Base-by-base conservation (phyloP, 2,888 invertebrate species). In the Thereva nobilitata region DNA sequence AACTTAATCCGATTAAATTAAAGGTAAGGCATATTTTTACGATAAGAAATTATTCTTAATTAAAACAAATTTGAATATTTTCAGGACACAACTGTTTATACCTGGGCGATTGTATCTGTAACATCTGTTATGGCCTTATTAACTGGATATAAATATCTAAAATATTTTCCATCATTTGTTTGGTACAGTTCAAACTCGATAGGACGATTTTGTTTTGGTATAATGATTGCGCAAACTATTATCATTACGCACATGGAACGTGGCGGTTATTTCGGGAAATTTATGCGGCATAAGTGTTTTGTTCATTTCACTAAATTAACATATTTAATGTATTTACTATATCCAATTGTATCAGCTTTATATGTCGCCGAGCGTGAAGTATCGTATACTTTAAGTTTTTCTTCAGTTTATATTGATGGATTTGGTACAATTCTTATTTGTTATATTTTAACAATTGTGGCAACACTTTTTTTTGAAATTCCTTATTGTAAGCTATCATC, bases 301-400 rank as follows among this genome's bases (percentile, higher is more conserved):
- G 6, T 4, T 5, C 57, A 57, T 9, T 37, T 57, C 5, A 57
- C 35, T 44, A 57, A 57, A 5, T 45, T 57, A 9, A 35, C 57
- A n/a, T 57, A 57, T 34, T 45, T 35, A 37, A 57, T 45, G 57
- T 57, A 44, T 38, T 34, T 57, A 4, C 10, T 57, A n/a, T 44
- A 45, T 34, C 57, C 57, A 4, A 37, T 57, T 23, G 2, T 57
- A 35, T 34, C 45, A n/a, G 5, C 7, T 35, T 12, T 45, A 10
- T 57, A 57, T n/a, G 34, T 44, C 0, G 41, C 41, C 5, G 10
- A 6, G 3, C 35, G 45, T 34, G 44, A 23, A 1, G 5, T 44
- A 4, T 4, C 34, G 10, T 1, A 37, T 1, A 8, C 5, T 2
- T 4, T 34, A 3, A 34, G 5, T n/a, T 1, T 45, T 35, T 45